Evolutionary conservation across 2,888 invertebrate species (phyloP), one percentile per base, ranked within the genome.

Genomic region (Stegophylla sp.): DNA sequence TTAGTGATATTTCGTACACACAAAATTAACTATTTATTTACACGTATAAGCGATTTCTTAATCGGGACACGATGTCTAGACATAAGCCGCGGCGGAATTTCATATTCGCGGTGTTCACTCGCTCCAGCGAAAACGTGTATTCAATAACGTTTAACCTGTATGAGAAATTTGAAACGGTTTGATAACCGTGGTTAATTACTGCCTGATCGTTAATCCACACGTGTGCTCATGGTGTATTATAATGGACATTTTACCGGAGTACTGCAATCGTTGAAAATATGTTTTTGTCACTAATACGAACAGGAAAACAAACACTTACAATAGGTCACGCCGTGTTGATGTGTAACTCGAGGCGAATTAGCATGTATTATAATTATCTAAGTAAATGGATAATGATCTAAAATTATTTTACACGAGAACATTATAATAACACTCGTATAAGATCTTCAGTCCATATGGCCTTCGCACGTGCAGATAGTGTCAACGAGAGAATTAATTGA

Each of bases 61-160:
- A 69, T 69, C 69, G 13, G 34, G 34, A 53, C 69, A 51, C 34
- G 20, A 51, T 28, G 69, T 69, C 69, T 69, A 69, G 69, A 69
- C 69, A 34, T 34, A 7, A 34, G 28, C 13, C 20, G 45, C 69
- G 2, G 69, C 34, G 51, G n/a, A 53, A 69, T 53, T 69, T 51
- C 51, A 51, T 53, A 20, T 34, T 56, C 13, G n/a, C n/a, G 20
- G 69, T 53, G 26, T 10, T 13, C 13, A 43, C 20, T 5, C 51
- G 45, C 15, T 45, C 45, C 15, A 15, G 45, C 45, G 45, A 45
- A 45, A 45, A 45, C 15, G 12, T 45, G 12, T 45, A 45, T 45
- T 45, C 45, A 45, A 45, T 17, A 17, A 17, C 51, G 51, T 51
- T 51, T 51, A 20, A 20, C 53, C 53, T 53, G 20, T 20, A 20